These are phyloP conservation scores for Noturus placidus DNA, from an alignment of 2,113 vertebrate species.

Conservation along the genomic window DNA sequence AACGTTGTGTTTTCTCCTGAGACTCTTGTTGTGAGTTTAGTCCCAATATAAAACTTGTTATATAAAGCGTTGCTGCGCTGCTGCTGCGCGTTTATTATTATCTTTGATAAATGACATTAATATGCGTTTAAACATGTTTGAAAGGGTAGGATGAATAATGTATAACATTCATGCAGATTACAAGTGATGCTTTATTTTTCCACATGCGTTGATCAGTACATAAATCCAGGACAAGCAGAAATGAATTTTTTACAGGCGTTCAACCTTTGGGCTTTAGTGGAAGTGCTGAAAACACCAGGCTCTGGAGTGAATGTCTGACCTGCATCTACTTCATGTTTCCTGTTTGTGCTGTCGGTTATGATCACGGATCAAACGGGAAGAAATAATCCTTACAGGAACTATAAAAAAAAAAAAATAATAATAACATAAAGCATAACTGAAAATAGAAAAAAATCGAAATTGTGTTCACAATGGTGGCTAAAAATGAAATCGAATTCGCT, in stretches of 20 bases:
- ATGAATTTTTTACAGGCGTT: constrained; percentile 73
- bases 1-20: constrained; percentile 51
- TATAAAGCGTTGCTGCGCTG: no score
- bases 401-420: background rate
- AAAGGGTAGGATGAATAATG: constrained; percentile 73
- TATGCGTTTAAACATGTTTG: constrained; percentile 74
- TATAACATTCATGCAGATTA: constrained; percentile 69
- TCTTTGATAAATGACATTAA: constrained; percentile 76
- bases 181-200: constrained; percentile 57
- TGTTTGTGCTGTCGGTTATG: constrained; percentile 57
- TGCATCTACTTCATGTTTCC: constrained; percentile 59
- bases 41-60: constrained; percentile 60
- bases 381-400: constrained; percentile 4
- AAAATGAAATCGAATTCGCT: background rate
- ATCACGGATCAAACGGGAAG: background rate
- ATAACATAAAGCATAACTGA: background rate
- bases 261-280: constrained; percentile 64
- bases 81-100: constrained; percentile 73
- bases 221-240: constrained; percentile 76
- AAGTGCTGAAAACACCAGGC: constrained; percentile 66
- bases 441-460: background rate
- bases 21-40: constrained; percentile 48
- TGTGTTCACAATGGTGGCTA: background rate
- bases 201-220: constrained; percentile 71
- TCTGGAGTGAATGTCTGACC: constrained; percentile 71